Evolutionary conservation across 2,113 vertebrate genomes (phyloP).

Genomic region (Sclerurus mexicanus): DNA sequence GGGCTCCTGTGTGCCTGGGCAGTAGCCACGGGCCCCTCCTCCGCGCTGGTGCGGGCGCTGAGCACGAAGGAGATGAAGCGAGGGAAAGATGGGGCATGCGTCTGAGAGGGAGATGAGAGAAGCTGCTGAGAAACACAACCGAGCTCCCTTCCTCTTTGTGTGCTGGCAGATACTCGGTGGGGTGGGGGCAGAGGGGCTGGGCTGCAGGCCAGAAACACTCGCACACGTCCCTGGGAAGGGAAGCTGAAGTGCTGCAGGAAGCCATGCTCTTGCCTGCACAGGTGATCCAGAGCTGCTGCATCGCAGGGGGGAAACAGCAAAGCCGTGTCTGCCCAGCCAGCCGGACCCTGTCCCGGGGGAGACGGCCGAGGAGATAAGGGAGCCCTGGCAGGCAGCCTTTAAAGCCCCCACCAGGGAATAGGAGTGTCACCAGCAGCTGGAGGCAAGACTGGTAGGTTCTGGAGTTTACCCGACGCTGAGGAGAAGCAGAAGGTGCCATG

Average conservation of each 20-base stretch:
- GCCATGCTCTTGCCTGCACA: neutral
- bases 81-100: neutral
- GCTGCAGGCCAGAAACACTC: neutral
- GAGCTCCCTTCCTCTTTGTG: neutral
- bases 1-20: neutral
- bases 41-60: rapidly evolving
- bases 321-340: neutral
- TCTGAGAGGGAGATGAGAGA: neutral
- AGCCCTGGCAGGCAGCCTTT: neutral
- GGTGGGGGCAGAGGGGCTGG: neutral
- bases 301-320: neutral
- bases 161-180: neutral
- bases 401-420: neutral
- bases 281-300: neutral
- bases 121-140: neutral
- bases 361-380: neutral
- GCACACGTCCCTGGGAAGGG: neutral
- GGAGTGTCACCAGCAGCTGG: neutral
- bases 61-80: neutral
- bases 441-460: neutral
- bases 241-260: neutral
- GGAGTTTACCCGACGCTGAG: neutral
- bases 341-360: neutral
- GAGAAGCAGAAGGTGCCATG: neutral
- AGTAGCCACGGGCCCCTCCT: neutral